Base-by-base conservation (phyloP, 2,113 vertebrate genomes). In the Cercocebus atys region DNA sequence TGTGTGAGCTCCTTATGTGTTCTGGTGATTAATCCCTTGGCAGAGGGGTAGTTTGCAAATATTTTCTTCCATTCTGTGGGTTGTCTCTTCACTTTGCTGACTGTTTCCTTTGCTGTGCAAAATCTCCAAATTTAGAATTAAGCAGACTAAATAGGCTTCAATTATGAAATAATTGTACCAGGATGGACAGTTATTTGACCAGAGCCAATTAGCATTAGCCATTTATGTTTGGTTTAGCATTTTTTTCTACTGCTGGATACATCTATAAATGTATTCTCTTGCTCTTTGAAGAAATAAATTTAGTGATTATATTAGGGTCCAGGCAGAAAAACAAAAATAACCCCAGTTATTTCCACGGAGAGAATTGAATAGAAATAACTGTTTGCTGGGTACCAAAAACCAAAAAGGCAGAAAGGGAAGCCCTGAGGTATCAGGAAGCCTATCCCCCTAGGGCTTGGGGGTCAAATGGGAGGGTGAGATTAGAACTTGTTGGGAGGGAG, bases 201-300 rank as follows among this genome's bases (percentile, higher is more conserved):
- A 57, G 8, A 27, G 25, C 66, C 32, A 70, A 4, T 66, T 64
- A 91, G 40, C 61, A 4, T 66, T 64, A 91, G 40, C 61, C 73
- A 35, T 52, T 78, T 32, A 38, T 45, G 0, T 64, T 82, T 68
- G 52, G 17, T 68, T 89, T 84, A 87, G 27, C 59, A 6, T 35
- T 90, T 7, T 66, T 86, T 95, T 85, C 32, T 61, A 93, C 35
- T 64, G 43, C 85, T 88, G 27, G 3, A 43, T 72, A 76, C 61
- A 13, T 50, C n/a, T 61, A 32, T 68, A 59, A 83, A 40, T 85
- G 80, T 80, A 70, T 95, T 87, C n/a, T 38, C 43, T 78, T 86
- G 17, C 30, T 96, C 25, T 89, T 92, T 70, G 80, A 83, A 86
- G 84, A 80, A 85, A 72, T 55, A 91, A 50, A 22, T 97, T 59